Percentiles rank a stretch among this genome's conserved stretches.
Conservation (phyloP, 2,888 invertebrate species). For the Heliconius ethilla region DNA sequence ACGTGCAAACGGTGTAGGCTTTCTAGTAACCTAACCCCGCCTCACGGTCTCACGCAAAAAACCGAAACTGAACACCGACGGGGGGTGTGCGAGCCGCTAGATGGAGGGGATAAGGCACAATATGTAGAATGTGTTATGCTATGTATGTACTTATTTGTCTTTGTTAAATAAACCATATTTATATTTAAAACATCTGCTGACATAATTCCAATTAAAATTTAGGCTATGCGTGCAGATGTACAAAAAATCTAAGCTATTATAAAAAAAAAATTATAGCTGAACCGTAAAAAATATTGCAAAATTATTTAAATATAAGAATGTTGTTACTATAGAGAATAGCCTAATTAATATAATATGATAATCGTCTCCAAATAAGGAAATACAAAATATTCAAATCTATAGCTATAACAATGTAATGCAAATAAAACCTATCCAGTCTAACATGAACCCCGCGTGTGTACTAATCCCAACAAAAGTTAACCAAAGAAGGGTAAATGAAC, state of each 20-base stretch:
- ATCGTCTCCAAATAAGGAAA: constrained; percentile 72
- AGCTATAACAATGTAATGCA: constrained; percentile 79
- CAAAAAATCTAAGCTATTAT: not conserved
- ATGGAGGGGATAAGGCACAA: constrained; percentile 47
- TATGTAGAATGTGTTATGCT: constrained; percentile 14
- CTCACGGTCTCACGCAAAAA: constrained; percentile 69
- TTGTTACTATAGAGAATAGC: constrained; percentile 45
- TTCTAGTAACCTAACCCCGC: constrained; percentile 75
- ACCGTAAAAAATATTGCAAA: not conserved
- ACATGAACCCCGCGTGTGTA: constrained; percentile 54
- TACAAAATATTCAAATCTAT: constrained; percentile 78
- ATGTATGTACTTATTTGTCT: constrained; percentile 24
- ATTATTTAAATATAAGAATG: not conserved
- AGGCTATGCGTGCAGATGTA: constrained; percentile 1
- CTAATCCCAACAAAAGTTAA: constrained; percentile 48
- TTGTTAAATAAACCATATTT: constrained; percentile 9
- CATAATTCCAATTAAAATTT: constrained; percentile 21
- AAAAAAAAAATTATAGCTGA: not conserved
- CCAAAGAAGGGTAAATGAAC: constrained; percentile 52
- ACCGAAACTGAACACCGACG: constrained; percentile 67
- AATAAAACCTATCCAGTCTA: constrained; percentile 73
- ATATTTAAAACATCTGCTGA: constrained; percentile 23
- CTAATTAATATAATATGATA: constrained; percentile 69
- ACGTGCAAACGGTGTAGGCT: constrained; percentile 78
- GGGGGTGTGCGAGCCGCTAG: constrained; percentile 55